Evolutionary conservation across 2,888 invertebrate genomes (phyloP), one percentile per base, ranked within the genome.

Genomic region (Diarsia brunnea): DNA sequence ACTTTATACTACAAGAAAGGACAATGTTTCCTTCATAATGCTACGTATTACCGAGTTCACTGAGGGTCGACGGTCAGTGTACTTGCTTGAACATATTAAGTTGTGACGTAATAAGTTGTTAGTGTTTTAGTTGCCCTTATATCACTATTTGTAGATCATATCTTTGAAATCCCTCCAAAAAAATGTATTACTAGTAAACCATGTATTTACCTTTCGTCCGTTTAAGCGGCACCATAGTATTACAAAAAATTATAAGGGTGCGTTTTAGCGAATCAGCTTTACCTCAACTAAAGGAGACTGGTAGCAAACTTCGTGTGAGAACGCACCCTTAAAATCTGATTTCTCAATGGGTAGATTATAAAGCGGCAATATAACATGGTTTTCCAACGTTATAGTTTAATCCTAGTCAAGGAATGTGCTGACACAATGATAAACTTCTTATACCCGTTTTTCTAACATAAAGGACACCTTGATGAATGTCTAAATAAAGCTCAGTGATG

Each of bases 361-460:
- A 63, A 55, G 4, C 7, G 10, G 16, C 21, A 49, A 53, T 27
- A 27, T 64, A 0, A 70, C 27, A 60, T 60, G 21, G 16, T 63
- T 67, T 38, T 49, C 21, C 16, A 71, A 58, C 51, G 64, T 70
- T 75, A 31, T 68, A 74, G 19, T 70, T 66, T 65, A 47, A 69
- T 66, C 64, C 65, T 81, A 85, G 78, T 75, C 75, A 79, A 78
- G 73, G 64, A 76, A 68, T 78, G 12, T 75, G 38, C 68, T 77
- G 67, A 69, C 71, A 53, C 47, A 60, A 63, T 21, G 5, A n/a
- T 49, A 27, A 43, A 51, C n/a, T 47, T n/a, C 45, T 31, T 58
- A 58, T 10, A 58, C 27, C 27, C 58, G 58, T 58, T 58, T 58
- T 27, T 24, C 14, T 24, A 55, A 55, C 24, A 24, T 55, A 27